Base-by-base conservation (phyloP, 2,888 invertebrate species). In the Heliconius ismenius region DNA sequence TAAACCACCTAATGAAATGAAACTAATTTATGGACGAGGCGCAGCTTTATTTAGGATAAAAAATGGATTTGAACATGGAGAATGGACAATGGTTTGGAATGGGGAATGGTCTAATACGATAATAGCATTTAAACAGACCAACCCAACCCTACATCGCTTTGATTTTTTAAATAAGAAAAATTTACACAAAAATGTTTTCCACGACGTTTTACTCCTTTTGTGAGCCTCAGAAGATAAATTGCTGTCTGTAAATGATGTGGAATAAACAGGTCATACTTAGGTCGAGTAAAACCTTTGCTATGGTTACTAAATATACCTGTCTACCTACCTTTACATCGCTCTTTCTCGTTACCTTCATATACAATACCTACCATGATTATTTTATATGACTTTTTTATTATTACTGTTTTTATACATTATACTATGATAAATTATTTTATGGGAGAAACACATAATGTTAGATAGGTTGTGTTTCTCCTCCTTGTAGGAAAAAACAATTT, bases 201-300 rank as follows among this genome's bases (percentile, higher is more conserved):
- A 7, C 21, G 21, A 49, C 49, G 18, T 21, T 49, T 3, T 49
- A 49, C 49, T 49, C 18, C 18, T 49, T n/a, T 62, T 63, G 28
- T 18, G 24, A 63, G n/a, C 1, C 39, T 11, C 67, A 9, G 15
- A 67, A n/a, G 39, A 21, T 39, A 39, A 49, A 69, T 49, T 28
- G 13, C 11, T 36, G 36, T 65, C n/a, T 49, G 28, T 49, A 69
- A 69, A 49, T 49, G 21, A 68, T 28, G 49, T 28, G 26, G 28
- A 28, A 21, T 69, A 69, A 69, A 69, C 49, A 69, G 69, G 49
- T 54, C 49, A 69, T 28, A 21, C 49, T 54, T 69, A 54, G 28
- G 49, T 69, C 21, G 28, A 69, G 28, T 21, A 54, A 36, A 65
- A 36, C n/a, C 24, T 65, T 65, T 65, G 32, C 65, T 36, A 36